phyloP scores from a whole-genome alignment of 2,113 vertebrate genomes.

The Leptocoma aspasia region DNA sequence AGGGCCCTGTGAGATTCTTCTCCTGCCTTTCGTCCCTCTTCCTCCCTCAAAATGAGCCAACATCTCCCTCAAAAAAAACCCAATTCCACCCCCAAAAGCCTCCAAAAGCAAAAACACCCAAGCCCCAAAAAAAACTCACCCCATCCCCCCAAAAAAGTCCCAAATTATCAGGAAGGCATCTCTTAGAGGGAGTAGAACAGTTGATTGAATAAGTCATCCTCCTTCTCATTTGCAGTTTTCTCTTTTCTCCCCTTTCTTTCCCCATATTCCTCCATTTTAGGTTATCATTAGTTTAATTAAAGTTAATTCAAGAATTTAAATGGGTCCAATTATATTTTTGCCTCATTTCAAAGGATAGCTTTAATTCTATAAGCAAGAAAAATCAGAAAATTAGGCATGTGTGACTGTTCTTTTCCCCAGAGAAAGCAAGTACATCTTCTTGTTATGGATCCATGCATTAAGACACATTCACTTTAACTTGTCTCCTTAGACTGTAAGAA shows the following conservation, averaged over 20 bases:
- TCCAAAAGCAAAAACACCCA: neutral
- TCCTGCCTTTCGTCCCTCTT: neutral
- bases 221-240: neutral
- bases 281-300: neutral
- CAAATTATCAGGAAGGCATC: neutral
- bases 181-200: neutral
- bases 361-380: neutral
- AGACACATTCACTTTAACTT: neutral
- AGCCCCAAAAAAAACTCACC: accelerated
- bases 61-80: accelerated
- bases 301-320: neutral
- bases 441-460: neutral
- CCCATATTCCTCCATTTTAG: neutral
- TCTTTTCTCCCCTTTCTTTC: neutral
- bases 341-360: neutral
- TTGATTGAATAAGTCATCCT: neutral
- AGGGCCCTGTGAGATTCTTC: neutral
- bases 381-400: neutral
- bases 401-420: neutral
- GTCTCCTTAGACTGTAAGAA: neutral
- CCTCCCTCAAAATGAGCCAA: neutral
- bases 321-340: neutral
- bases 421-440: neutral
- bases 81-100: neutral
- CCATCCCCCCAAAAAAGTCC: accelerated